A percentile compares a stretch with the other conserved stretches of the same genome.
phyloP scores from a whole-genome alignment of 1,140 invertebrate genomes.

The Lethrus apterus region DNA sequence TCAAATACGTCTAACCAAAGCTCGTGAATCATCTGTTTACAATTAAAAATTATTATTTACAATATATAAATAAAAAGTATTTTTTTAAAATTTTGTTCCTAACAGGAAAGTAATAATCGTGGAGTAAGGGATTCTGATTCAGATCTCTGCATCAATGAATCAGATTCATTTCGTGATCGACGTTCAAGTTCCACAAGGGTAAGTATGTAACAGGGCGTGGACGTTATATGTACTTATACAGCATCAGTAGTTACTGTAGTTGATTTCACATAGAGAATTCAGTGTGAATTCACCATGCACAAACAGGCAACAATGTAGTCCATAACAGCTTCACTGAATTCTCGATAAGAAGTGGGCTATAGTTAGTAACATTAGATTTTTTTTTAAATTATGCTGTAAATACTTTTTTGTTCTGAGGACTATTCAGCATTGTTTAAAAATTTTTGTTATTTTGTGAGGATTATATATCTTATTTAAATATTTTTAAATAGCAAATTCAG shows the following conservation, averaged over 20 bases:
- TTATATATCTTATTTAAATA: constrained; percentile 13
- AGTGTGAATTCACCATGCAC: constrained; percentile 27
- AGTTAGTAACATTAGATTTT: too few species aligned
- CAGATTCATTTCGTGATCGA: constrained; percentile 34
- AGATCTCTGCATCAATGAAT: constrained; percentile 76
- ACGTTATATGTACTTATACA: constrained; percentile 12
- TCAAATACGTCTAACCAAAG: too few species aligned
- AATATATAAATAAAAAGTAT: too few species aligned
- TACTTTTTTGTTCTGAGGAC: too few species aligned
- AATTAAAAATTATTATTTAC: too few species aligned
- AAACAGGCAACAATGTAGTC: too few species aligned
- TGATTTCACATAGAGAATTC: constrained; percentile 17
- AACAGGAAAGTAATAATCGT: constrained; percentile 55
- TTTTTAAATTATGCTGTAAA: too few species aligned
- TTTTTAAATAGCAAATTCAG: constrained; percentile 35
- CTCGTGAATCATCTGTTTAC: too few species aligned
- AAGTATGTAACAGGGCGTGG: constrained; percentile 3
- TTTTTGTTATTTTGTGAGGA: constrained; percentile 5
- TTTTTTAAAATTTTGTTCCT: constrained; percentile 19
- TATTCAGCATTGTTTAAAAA: too few species aligned
- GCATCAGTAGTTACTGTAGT: constrained; percentile 7
- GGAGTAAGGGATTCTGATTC: constrained; percentile 71
- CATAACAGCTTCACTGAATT: too few species aligned
- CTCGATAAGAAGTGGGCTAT: too few species aligned
- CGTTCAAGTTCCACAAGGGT: neutral